These are phyloP conservation scores for Pemphredon lugubris DNA, from an alignment of 2,888 invertebrate species.

Conservation along the genomic window DNA sequence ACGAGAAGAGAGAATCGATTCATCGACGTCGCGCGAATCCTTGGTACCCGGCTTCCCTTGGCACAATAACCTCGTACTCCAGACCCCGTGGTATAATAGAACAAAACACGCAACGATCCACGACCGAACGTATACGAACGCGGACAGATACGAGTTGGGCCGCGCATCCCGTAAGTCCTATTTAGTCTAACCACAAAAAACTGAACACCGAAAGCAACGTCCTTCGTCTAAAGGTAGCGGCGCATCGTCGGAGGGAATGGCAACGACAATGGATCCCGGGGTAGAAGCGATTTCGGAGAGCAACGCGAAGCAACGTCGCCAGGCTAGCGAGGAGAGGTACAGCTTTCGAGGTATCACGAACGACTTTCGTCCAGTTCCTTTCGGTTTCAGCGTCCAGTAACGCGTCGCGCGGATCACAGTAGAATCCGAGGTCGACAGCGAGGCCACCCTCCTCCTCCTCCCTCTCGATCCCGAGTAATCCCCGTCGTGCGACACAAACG, in stretches of 20 bases:
- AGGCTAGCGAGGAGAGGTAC: conserved; percentile 23
- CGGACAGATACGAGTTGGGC: not conserved
- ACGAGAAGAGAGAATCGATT: conserved; percentile 37
- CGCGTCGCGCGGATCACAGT: conserved; percentile 58
- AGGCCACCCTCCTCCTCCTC: conserved; percentile 41
- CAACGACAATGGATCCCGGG: conserved; percentile 21
- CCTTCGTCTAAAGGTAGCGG: conserved; percentile 13
- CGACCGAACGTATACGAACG: conserved; percentile 7
- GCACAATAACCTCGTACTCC: conserved; percentile 46
- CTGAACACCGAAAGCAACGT: conserved; percentile 17
- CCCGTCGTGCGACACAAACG: conserved; percentile 1
- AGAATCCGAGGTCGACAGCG: conserved; percentile 49
- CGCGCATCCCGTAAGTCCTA: conserved; percentile 12
- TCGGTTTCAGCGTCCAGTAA: conserved; percentile 20
- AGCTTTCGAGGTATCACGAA: conserved; percentile 34
- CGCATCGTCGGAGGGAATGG: conserved; percentile 8
- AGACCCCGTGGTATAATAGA: conserved; percentile 11
- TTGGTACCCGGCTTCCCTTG: conserved; percentile 37
- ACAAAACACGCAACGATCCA: conserved; percentile 11
- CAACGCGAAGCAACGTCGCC: conserved; percentile 36
- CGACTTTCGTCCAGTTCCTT: conserved; percentile 5
- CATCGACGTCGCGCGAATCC: conserved; percentile 45
- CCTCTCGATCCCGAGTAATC: conserved; percentile 30
- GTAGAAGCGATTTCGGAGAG: conserved; percentile 22
- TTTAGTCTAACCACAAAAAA: conserved; percentile 8